Evolutionary conservation across 2,113 vertebrate species (phyloP).

Genomic region (Antechinus stuartii): DNA sequence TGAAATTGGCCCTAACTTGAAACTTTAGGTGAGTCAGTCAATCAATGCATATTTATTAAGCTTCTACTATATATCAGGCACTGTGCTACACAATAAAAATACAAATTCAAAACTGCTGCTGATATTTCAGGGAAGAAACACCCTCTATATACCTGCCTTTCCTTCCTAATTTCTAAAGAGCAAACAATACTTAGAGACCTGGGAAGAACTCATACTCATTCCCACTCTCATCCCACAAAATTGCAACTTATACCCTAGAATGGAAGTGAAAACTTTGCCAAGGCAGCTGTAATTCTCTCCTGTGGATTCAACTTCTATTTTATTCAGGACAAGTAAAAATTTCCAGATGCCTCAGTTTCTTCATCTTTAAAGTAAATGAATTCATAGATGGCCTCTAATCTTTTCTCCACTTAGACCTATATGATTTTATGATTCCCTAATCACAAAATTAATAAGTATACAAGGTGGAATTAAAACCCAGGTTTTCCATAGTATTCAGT

Average conservation of each 20-base stretch:
- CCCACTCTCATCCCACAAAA: not conserved
- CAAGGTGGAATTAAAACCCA: not conserved
- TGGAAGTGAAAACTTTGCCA: not conserved
- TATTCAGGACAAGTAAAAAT: not conserved
- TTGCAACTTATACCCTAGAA: not conserved
- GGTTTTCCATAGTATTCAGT: not conserved
- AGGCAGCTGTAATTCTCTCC: not conserved
- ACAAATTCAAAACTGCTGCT: no score
- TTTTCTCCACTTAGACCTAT: not conserved
- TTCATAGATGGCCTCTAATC: not conserved
- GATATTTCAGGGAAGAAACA: not conserved
- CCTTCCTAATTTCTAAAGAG: not conserved
- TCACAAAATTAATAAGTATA: not conserved
- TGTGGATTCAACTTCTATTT: not conserved
- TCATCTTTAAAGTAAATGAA: not conserved
- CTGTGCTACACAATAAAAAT: no score
- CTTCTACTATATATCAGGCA: no score
- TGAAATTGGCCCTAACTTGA: no score
- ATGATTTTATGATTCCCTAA: not conserved
- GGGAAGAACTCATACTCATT: not conserved
- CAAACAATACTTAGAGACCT: not conserved
- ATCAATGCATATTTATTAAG: no score
- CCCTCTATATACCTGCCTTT: not conserved
- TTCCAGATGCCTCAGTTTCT: not conserved
- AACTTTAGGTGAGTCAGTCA: no score